Conservation (phyloP, 1,140 invertebrate genomes). For the Arion vulgaris region DNA sequence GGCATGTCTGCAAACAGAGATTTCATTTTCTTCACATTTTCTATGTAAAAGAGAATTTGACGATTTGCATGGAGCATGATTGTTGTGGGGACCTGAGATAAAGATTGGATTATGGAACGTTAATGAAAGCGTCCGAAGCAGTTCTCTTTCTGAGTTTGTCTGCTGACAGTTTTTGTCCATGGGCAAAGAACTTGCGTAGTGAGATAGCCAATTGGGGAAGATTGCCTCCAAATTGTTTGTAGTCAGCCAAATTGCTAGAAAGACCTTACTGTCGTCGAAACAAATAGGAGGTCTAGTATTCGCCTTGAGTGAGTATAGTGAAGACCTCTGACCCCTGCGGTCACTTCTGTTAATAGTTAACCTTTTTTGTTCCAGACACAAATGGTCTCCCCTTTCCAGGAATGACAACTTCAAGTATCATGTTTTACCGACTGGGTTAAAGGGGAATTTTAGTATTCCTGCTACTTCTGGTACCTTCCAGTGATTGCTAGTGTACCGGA, state of each 20-base stretch:
- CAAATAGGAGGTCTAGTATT: not conserved
- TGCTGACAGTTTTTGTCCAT: not conserved
- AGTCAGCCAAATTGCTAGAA: not conserved
- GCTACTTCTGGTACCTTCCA: too few relatives aligned
- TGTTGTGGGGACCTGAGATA: not conserved
- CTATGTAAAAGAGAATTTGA: slow-evolving; percentile 8
- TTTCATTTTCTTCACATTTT: not conserved
- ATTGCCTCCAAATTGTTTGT: slow-evolving; percentile 9
- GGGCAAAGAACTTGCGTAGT: not conserved
- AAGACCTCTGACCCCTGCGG: too few relatives aligned
- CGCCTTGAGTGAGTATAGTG: not conserved
- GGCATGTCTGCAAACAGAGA: not conserved
- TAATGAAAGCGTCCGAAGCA: slow-evolving; percentile 7
- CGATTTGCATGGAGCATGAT: not conserved
- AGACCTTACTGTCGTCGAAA: not conserved
- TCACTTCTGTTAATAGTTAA: too few relatives aligned
- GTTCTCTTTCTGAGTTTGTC: not conserved
- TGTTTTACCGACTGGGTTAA: too few relatives aligned
- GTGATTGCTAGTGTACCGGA: too few relatives aligned
- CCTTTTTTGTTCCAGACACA: too few relatives aligned
- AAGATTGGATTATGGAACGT: not conserved
- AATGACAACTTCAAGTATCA: too few relatives aligned
- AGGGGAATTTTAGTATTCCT: too few relatives aligned
- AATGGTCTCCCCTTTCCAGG: too few relatives aligned
- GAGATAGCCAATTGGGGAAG: slow-evolving; percentile 7